Evolutionary conservation across 2,888 invertebrate species (phyloP), one percentile per base, ranked within the genome.

Genomic region (Drosophila nigricruria): DNA sequence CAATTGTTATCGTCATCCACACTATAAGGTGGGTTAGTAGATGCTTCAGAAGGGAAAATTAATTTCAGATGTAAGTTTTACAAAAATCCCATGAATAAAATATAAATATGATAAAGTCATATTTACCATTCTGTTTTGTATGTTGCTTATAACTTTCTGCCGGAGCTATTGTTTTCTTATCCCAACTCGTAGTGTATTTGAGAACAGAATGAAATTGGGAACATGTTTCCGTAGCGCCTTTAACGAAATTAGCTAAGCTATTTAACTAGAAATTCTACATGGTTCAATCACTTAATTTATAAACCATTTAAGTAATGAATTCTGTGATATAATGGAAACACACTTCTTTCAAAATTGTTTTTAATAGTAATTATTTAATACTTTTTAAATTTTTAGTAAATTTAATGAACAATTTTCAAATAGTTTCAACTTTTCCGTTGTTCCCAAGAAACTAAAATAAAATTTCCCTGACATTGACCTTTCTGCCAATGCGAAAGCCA

Each of bases 401-500:
- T n/a, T n/a, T n/a, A n/a, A n/a, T n/a, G n/a, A n/a, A n/a, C n/a
- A n/a, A 52, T 52, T 52, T 34, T 16, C 9, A 16, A 45, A 25
- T 4, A 45, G 23, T 23, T 43, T 23, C 1, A 25, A 3, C 16
- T 16, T 36, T 14, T 5, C 45, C 12, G 25, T 12, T 25, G 30
- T 16, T 36, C 42, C n/a, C 10, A 34, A 16, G 18, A n/a, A 53
- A 53, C 45, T 47, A 36, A 23, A 40, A 14, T 20, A 43, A 47
- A 59, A 59, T 36, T n/a, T 8, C n/a, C 49, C 43, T 73, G 60
- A 64, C 73, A 68, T 76, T 77, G 78, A 77, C 73, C 78, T 76
- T 77, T 61, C 38, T 9, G 40, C n/a, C 43, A 54, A 65, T 49
- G 30, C 36, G 40, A 14, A 38, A 8, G 40, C 20, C 23, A 49